These are phyloP conservation scores for Nycticryphes semicollaris DNA, from an alignment of 2,113 vertebrate genomes.

Conservation along the genomic window DNA sequence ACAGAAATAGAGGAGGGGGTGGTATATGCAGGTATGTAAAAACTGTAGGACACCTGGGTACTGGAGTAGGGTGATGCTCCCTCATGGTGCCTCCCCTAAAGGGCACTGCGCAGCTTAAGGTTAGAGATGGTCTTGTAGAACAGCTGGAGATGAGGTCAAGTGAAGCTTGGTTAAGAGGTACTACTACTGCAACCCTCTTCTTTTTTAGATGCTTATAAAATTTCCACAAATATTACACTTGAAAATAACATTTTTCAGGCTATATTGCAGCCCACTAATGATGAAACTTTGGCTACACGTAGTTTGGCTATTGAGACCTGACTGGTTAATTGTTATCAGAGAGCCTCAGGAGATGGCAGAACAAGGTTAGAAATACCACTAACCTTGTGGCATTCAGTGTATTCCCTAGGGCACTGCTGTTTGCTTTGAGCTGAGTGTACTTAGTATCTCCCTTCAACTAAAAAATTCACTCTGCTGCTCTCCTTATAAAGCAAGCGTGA, in stretches of 20 bases:
- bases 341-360: background rate
- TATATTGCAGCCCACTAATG: background rate
- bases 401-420: background rate
- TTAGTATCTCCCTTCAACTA: background rate
- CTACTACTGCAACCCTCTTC: background rate
- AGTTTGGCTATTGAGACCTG: background rate
- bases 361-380: constrained; percentile 8
- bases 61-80: background rate
- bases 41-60: background rate
- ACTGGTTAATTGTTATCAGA: background rate
- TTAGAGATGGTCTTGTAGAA: background rate
- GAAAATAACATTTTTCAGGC: background rate
- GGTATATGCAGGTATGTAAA: background rate
- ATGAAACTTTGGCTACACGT: background rate
- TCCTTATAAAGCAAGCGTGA: background rate
- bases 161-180: background rate
- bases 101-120: background rate
- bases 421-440: background rate
- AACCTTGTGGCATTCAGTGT: background rate
- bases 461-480: background rate
- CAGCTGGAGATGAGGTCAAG: background rate
- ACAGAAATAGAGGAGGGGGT: background rate
- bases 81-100: background rate
- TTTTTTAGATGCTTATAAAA: background rate
- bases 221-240: background rate